Conservation (phyloP, 2,888 invertebrate genomes). For the Diarsia mendica region DNA sequence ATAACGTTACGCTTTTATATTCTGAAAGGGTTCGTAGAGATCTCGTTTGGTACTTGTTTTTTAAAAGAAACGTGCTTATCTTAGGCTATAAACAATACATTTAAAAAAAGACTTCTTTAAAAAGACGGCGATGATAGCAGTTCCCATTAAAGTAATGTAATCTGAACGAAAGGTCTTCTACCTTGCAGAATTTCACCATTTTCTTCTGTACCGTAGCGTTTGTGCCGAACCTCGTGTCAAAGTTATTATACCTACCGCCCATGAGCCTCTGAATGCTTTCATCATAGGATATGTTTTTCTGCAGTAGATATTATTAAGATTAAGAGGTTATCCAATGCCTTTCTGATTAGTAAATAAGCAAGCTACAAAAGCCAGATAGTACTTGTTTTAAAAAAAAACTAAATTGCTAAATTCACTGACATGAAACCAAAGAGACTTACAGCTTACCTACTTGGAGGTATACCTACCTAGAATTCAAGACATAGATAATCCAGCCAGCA, state of each 20-base stretch:
- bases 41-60: background rate
- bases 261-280: no score
- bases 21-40: background rate
- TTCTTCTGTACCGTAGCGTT: no score
- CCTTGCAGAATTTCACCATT: no score
- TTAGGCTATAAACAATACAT: no score
- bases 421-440: background rate
- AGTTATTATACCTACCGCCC: no score
- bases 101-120: background rate
- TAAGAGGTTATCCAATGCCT: background rate
- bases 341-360: background rate
- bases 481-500: background rate
- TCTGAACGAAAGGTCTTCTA: no score
- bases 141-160: background rate
- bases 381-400: no score
- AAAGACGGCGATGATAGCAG: background rate
- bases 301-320: no score
- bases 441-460: background rate
- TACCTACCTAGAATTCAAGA: background rate
- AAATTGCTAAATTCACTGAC: background rate
- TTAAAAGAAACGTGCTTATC: background rate
- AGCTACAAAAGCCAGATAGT: background rate
- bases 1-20: background rate
- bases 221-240: no score
- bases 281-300: background rate